Evolutionary conservation across 1,140 invertebrate genomes (phyloP).

Genomic region (Leptestheria dahalacensis): DNA sequence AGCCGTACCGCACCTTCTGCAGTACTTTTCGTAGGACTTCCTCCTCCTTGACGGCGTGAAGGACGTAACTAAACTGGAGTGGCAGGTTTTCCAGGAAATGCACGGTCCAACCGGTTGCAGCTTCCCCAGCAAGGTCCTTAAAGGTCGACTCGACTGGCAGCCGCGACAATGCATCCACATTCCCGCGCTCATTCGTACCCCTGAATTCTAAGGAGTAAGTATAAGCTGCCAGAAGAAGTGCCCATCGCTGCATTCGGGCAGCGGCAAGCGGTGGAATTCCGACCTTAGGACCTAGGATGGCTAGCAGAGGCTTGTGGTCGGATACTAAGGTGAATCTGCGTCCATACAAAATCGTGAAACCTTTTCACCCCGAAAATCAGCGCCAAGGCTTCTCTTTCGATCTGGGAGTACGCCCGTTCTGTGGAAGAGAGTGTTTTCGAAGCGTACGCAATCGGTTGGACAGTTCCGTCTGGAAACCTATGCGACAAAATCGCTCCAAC

Average conservation of each 20-base stretch:
- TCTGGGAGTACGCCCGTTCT: constrained; percentile 10
- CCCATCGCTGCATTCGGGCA: constrained; percentile 24
- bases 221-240: constrained; percentile 25
- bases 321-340: constrained; percentile 29
- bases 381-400: constrained; percentile 15
- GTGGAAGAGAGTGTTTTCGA: constrained; percentile 19
- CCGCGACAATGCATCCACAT: constrained; percentile 25
- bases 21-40: constrained; percentile 5
- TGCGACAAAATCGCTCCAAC: constrained; percentile 27
- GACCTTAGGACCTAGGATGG: constrained; percentile 26
- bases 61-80: too few relatives aligned
- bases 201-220: constrained; percentile 26
- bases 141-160: constrained; percentile 9
- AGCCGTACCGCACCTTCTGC: constrained; percentile 11
- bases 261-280: constrained; percentile 25
- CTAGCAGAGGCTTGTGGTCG: constrained; percentile 32
- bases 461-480: constrained; percentile 19
- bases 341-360: constrained; percentile 35
- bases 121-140: background rate
- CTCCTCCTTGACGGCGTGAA: too few relatives aligned
- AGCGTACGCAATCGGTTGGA: constrained; percentile 26
- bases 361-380: constrained; percentile 20
- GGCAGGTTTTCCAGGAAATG: background rate
- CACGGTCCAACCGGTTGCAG: background rate
- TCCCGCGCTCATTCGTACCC: constrained; percentile 19